Evolutionary conservation across 2,797 vertebrate genomes (phyloP).

Genomic region (Gallinago nigripennis): DNA sequence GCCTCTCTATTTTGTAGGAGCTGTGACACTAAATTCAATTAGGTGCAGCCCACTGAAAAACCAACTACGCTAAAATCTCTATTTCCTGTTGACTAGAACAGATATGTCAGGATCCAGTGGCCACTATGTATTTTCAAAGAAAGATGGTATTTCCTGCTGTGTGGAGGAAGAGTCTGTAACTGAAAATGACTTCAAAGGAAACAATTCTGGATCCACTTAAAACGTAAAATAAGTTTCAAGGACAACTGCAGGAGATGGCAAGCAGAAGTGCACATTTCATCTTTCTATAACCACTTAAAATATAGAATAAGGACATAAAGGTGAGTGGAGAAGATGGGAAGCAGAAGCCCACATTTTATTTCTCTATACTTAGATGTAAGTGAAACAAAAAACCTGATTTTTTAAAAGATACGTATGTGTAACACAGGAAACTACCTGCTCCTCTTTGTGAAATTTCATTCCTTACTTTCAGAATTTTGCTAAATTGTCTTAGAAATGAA

Average conservation of each 20-base stretch:
- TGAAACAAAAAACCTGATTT: not conserved
- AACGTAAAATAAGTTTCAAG: not conserved
- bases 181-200: not conserved
- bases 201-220: not conserved
- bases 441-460: not conserved
- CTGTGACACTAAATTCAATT: not conserved
- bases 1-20: not conserved
- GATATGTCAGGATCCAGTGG: not conserved
- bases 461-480: not conserved
- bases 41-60: not conserved
- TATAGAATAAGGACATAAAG: not conserved
- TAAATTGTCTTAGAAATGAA: constrained; percentile 35
- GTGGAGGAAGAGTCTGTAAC: not conserved
- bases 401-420: not conserved
- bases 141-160: not conserved
- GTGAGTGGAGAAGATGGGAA: not conserved
- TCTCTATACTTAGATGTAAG: not conserved
- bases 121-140: not conserved
- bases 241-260: not conserved
- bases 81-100: not conserved
- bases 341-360: not conserved
- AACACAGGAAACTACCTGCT: not conserved
- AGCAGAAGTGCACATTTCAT: not conserved
- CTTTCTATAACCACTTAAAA: not conserved
- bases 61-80: not conserved